Base-by-base conservation (phyloP, 2,888 invertebrate species). In the Adelognathus sp. region DNA sequence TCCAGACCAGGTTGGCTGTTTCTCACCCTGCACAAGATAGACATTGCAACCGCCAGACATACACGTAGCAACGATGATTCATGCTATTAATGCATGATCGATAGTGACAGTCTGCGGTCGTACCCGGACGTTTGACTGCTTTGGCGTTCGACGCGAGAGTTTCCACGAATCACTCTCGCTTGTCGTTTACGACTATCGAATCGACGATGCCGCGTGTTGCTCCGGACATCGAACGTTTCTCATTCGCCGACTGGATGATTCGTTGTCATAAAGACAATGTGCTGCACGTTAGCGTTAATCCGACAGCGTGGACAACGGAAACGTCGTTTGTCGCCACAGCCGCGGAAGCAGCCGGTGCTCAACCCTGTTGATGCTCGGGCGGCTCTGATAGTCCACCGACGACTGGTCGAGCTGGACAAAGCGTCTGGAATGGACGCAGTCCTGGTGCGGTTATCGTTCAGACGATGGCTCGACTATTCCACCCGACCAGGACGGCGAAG, bases 231-330 rank as follows among this genome's bases (percentile, higher is more conserved):
- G 33, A 18, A 29, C 60, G 31, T 41, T 41, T 31, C 69, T 31
- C 44, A 24, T 31, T 16, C 14, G 3, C n/a, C 4, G 74, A 16
- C 46, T 31, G 44, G 29, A 64, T 72, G 56, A 36, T 24, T 56
- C 41, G 67, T 67, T 46, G 80, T 63, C 70, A 64, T 78, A 81
- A 81, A 81, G 78, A 72, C 80, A 76, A 80, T 77, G 64, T 63
- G 54, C 50, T 33, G 31, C 21, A 33, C 66, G 63, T n/a, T n/a
- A n/a, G n/a, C n/a, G 18, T 72, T 80, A 61, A 80, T 72, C 67
- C 66, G 75, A 78, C 80, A 63, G 66, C 56, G 27, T 67, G 76
- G 76, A 79, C 76, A 80, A 80, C 73, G 78, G 72, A 75, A 77
- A 71, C 41, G 64, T 70, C n/a, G 78, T 27, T 75, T 41, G 69